Base-by-base conservation (phyloP, 2,888 invertebrate genomes). In the Taphrorychus bicolor region DNA sequence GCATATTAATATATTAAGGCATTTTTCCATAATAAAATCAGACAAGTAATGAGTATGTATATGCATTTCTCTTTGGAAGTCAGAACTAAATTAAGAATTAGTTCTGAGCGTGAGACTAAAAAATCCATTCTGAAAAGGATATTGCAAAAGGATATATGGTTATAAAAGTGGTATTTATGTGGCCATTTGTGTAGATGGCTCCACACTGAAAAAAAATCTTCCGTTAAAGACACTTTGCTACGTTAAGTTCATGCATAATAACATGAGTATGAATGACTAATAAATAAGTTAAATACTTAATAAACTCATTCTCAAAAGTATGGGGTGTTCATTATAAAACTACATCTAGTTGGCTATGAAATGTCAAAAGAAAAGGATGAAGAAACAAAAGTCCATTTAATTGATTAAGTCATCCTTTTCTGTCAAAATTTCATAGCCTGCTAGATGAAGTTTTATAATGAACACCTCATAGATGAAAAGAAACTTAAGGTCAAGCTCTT, bases 181-280 rank as follows among this genome's bases (percentile, higher is more conserved):
- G 24, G 41, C 67, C 57, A 57, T 63, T 23, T 72, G 65, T 63
- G 70, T 58, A 61, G 67, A 70, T 66, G 61, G 70, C 58, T 69
- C 68, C 76, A 32, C 49, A 66, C 78, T 78, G 78, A 77, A 78
- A 76, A 73, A 77, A 77, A 76, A 73, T 24, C 41, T 53, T 56
- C 59, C 64, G 54, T 71, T 63, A 68, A 49, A 42, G 14, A 54
- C 17, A 22, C 32, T 11, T 32, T 32, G 11, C 32, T 32, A 32
- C 32, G 11, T 32, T 32, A 9, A 9, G 32, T 11, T 2, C 7
- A 32, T 32, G 9, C 11, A 11, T 32, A 7, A 32, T 11, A 32
- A 32, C 32, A 32, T 32, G 11, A 32, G 11, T 32, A n/a, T 32
- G 3, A 32, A 32, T 9, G 11, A 3, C 9, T 11, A 32, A 32